Conservation (phyloP, 2,113 vertebrate species). For the Pogona vitticeps region DNA sequence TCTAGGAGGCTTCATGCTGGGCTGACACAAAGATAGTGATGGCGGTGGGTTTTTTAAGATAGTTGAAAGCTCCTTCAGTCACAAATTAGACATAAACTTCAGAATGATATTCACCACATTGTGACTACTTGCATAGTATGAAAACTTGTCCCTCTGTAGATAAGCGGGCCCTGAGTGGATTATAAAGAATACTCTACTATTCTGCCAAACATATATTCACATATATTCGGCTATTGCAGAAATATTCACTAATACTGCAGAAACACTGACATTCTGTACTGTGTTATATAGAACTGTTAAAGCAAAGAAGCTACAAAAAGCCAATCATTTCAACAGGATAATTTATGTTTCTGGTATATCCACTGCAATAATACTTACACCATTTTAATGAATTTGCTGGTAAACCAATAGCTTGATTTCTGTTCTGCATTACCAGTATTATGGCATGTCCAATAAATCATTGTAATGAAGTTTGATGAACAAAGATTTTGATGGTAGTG, state of each 20-base stretch:
- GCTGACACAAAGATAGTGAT: not conserved
- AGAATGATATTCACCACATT: constrained; percentile 33
- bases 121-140: constrained; percentile 33
- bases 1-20: not conserved
- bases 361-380: constrained; percentile 73
- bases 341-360: constrained; percentile 68
- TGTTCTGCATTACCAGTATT: constrained; percentile 73
- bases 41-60: not conserved
- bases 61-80: not conserved
- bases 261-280: constrained; percentile 33
- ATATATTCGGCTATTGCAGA: constrained; percentile 27
- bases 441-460: constrained; percentile 72
- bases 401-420: constrained; percentile 70
- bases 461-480: constrained; percentile 73
- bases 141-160: constrained; percentile 29
- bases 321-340: constrained; percentile 48
- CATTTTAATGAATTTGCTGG: constrained; percentile 67
- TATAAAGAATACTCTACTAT: constrained; percentile 17
- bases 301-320: constrained; percentile 32
- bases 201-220: not conserved
- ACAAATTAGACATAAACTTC: constrained; percentile 9
- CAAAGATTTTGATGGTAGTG: constrained; percentile 69
- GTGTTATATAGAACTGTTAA: constrained; percentile 56
- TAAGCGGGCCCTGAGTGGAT: constrained; percentile 25
- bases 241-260: constrained; percentile 33